These are phyloP conservation scores for Danio choprae DNA, from an alignment of 2,797 vertebrate species.

Conservation along the genomic window DNA sequence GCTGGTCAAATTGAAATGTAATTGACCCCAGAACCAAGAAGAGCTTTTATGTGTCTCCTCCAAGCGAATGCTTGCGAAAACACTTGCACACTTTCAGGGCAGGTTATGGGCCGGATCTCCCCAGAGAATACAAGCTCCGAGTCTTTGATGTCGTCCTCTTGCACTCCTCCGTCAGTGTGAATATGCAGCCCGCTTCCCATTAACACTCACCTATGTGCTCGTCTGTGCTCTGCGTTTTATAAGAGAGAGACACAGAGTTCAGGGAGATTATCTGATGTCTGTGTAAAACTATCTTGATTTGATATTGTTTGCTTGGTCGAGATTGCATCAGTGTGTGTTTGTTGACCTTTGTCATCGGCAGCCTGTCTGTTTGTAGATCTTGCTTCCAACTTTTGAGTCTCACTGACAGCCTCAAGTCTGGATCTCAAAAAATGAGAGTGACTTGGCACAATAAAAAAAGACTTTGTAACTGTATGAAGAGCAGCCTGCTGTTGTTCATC, in stretches of 20 bases:
- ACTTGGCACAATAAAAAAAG: conserved; percentile 18
- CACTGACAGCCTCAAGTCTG: conserved; percentile 3
- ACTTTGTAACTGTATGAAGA: conserved; percentile 1
- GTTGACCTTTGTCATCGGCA: conserved; percentile 22
- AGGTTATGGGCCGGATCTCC: background rate
- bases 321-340: conserved; percentile 32
- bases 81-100: background rate
- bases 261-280: background rate
- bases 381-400: background rate
- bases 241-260: conserved; percentile 1
- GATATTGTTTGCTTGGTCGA: conserved; percentile 36
- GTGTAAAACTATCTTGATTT: conserved; percentile 41
- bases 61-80: background rate
- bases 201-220: background rate
- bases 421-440: conserved; percentile 20
- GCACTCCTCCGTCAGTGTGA: background rate
- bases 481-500: conserved; percentile 5
- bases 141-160: conserved; percentile 12
- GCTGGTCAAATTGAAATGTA: conserved; percentile 30
- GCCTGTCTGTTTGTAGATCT: conserved; percentile 12
- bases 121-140: conserved; percentile 8
- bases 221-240: background rate
- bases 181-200: conserved; percentile 1
- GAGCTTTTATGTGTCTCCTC: conserved; percentile 10
- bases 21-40: conserved; percentile 28